A percentile compares a stretch with the other conserved stretches of the same genome.
These are phyloP conservation scores for Ptychadena robeensis DNA, from an alignment of 2,797 vertebrate species.

Conservation along the genomic window DNA sequence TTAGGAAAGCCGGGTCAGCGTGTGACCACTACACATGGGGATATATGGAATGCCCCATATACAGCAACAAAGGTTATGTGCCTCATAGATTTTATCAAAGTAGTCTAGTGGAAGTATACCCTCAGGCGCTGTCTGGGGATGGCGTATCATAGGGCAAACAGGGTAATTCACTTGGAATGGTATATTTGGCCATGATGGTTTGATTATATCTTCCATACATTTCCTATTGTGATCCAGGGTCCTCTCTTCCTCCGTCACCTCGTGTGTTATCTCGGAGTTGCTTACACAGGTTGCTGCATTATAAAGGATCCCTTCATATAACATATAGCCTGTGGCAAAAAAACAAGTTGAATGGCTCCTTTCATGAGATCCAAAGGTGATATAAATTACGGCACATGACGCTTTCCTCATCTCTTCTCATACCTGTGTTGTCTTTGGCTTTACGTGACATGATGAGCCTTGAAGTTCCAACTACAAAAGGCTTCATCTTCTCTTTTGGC, in stretches of 20 bases:
- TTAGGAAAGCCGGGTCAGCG: too few relatives aligned
- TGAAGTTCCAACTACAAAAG: slow-evolving; percentile 49
- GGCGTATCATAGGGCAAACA: too few relatives aligned
- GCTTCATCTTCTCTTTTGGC: slow-evolving; percentile 13
- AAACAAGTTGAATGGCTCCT: not conserved
- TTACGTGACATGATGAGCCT: not conserved
- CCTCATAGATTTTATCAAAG: too few relatives aligned
- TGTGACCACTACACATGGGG: too few relatives aligned
- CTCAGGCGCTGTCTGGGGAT: too few relatives aligned
- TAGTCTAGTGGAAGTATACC: too few relatives aligned
- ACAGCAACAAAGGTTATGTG: too few relatives aligned
- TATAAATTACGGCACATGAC: slow-evolving; percentile 16
- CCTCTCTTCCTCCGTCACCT: not conserved
- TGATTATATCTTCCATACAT: not conserved
- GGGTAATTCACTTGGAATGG: not conserved
- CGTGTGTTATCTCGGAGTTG: not conserved
- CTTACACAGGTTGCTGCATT: not conserved
- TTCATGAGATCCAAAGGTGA: not conserved
- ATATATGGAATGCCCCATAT: too few relatives aligned
- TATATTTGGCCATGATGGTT: not conserved
- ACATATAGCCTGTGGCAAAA: slow-evolving; percentile 27
- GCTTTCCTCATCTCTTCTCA: slow-evolving; percentile 19
- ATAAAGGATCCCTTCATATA: slow-evolving; percentile 53
- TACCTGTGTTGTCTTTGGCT: slow-evolving; percentile 49
- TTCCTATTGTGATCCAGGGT: not conserved